Evolutionary conservation across 64 coral and sea anemone species (phyloP).

Genomic region (Anthopleura sola): DNA sequence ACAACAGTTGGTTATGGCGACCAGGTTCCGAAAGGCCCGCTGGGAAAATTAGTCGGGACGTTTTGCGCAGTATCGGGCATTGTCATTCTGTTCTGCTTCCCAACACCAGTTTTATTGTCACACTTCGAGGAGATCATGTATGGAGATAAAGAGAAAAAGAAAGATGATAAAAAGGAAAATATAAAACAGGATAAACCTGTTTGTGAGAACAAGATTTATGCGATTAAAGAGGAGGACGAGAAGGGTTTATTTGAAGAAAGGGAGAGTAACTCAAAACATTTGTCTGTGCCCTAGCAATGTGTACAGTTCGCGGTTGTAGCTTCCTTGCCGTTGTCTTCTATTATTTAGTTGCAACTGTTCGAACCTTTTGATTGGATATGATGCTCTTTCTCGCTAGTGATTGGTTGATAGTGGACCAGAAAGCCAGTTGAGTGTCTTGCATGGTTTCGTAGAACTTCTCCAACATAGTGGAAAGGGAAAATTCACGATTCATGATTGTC

Average conservation of each 20-base stretch:
- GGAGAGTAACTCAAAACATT: background rate
- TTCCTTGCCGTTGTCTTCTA: no score
- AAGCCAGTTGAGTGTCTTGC: no score
- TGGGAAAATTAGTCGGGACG: slow-evolving; percentile 67
- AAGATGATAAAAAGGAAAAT: background rate
- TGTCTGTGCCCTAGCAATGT: background rate
- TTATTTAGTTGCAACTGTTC: no score
- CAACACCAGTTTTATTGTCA: slow-evolving; percentile 79
- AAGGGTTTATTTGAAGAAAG: background rate
- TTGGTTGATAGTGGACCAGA: no score
- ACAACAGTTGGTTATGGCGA: slow-evolving; percentile 87
- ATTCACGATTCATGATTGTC: no score
- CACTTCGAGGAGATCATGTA: slow-evolving; percentile 70
- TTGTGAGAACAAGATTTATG: background rate
- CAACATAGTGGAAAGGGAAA: no score
- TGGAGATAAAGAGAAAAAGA: background rate
- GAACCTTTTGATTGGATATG: no score
- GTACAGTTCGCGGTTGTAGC: no score
- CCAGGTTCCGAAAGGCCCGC: slow-evolving; percentile 52
- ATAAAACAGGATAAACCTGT: background rate
- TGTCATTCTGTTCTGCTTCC: slow-evolving; percentile 81
- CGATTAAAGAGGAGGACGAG: background rate
- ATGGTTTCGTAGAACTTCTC: no score
- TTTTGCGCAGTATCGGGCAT: slow-evolving; percentile 80
- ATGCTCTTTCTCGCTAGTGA: no score